These are phyloP conservation scores for Chrosomus eos DNA, from an alignment of 2,797 vertebrate species.

Conservation along the genomic window DNA sequence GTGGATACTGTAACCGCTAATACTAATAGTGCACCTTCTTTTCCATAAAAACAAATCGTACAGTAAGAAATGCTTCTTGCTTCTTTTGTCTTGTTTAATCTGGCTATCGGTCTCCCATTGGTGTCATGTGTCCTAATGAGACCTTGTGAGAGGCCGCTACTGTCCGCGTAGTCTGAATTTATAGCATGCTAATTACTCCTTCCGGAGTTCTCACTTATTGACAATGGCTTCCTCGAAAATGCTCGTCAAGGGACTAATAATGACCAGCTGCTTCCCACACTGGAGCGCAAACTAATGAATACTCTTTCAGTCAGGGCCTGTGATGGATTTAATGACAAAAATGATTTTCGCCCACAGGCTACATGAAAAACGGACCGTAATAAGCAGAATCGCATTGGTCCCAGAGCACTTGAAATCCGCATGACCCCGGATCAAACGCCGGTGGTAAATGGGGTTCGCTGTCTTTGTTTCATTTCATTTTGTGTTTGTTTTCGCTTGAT, in stretches of 20 bases:
- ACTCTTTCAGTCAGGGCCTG: constrained; percentile 70
- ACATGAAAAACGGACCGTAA: constrained; percentile 53
- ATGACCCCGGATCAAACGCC: constrained; percentile 24
- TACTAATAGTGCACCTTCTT: not conserved
- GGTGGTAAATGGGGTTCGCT: constrained; percentile 22
- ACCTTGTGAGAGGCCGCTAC: constrained; percentile 74
- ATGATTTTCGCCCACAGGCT: constrained; percentile 68
- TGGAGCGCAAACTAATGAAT: constrained; percentile 69
- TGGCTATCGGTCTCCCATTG: constrained; percentile 66
- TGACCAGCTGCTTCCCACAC: constrained; percentile 64
- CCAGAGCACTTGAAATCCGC: constrained; percentile 52
- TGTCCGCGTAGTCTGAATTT: constrained; percentile 68
- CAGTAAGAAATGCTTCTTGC: not conserved
- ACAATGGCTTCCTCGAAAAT: constrained; percentile 68
- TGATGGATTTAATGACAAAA: constrained; percentile 78
- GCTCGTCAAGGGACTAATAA: constrained; percentile 71
- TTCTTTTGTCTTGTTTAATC: constrained; percentile 51
- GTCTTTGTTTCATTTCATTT: constrained; percentile 63
- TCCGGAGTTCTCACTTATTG: constrained; percentile 70
- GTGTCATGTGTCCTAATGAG: constrained; percentile 73
- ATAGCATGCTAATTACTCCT: constrained; percentile 78
- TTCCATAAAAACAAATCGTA: not conserved
- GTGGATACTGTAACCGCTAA: not conserved
- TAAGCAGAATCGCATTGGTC: constrained; percentile 60
- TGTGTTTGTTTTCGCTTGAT: constrained; percentile 65